Evolutionary conservation across 1,140 invertebrate species (phyloP).

Genomic region (Dolichoris vasculosae): DNA sequence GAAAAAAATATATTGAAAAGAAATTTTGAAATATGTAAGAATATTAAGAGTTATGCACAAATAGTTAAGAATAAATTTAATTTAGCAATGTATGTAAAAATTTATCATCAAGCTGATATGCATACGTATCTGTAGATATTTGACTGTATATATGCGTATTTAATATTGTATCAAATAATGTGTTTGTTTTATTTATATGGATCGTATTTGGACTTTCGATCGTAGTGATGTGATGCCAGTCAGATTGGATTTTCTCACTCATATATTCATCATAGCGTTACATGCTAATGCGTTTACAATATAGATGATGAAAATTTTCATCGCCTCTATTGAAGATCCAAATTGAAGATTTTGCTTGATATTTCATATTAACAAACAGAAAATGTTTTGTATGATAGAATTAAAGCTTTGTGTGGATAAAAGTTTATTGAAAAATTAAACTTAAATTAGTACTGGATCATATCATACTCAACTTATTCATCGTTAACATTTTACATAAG

Average conservation of each 20-base stretch:
- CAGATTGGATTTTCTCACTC: not conserved
- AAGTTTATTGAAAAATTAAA: too few relatives aligned
- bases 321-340: too few relatives aligned
- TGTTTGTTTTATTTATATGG: slow-evolving; percentile 71
- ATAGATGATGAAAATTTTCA: too few relatives aligned
- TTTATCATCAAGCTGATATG: slow-evolving; percentile 1
- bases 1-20: not conserved
- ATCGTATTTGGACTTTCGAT: slow-evolving; percentile 62
- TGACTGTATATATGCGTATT: slow-evolving; percentile 48
- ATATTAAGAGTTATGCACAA: not conserved
- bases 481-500: too few relatives aligned
- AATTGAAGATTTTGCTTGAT: too few relatives aligned
- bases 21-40: not conserved
- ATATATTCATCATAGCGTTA: not conserved
- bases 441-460: too few relatives aligned
- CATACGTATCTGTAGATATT: not conserved
- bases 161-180: slow-evolving; percentile 66
- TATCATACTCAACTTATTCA: too few relatives aligned
- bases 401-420: too few relatives aligned
- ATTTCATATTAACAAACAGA: too few relatives aligned
- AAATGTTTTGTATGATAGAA: too few relatives aligned
- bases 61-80: slow-evolving; percentile 23
- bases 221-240: not conserved
- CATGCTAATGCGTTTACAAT: not conserved
- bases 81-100: not conserved